Percentiles rank a stretch among this genome's conserved stretches.
Evolutionary conservation across 2,888 invertebrate species (phyloP).

Genomic region (Smittia sp.): DNA sequence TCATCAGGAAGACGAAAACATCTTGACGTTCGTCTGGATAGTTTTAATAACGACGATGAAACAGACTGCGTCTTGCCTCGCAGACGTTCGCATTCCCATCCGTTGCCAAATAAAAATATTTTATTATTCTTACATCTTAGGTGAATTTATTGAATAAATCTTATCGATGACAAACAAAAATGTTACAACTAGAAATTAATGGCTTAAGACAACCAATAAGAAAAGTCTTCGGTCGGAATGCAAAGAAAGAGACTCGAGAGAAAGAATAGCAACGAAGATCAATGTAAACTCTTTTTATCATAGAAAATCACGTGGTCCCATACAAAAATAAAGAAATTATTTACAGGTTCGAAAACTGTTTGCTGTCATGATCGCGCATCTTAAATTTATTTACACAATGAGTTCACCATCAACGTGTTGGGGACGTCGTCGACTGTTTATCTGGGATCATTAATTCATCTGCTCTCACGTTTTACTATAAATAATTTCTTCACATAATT

Average conservation of each 20-base stretch:
- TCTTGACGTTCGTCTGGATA: too few relatives aligned
- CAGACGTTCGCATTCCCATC: too few relatives aligned
- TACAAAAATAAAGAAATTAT: constrained; percentile 41
- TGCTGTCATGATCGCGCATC: constrained; percentile 8
- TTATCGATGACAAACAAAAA: constrained; percentile 4
- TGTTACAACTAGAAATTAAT: constrained; percentile 7
- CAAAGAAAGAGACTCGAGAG: background rate
- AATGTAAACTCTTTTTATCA: background rate
- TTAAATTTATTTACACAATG: constrained; percentile 19
- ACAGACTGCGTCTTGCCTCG: too few relatives aligned
- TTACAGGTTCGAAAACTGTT: constrained; percentile 33
- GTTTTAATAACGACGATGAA: too few relatives aligned
- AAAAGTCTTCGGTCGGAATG: constrained; percentile 18
- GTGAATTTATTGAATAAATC: constrained; percentile 22
- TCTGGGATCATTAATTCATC: background rate
- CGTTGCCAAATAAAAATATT: background rate
- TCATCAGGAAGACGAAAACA: too few relatives aligned
- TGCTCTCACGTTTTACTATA: background rate
- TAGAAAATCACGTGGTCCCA: constrained; percentile 39
- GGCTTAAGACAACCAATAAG: background rate
- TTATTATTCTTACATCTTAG: background rate
- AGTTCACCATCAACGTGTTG: background rate
- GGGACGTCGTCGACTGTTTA: background rate
- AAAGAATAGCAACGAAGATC: background rate
- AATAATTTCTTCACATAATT: constrained; percentile 24